Base-by-base conservation (phyloP, 2,888 invertebrate genomes). In the Halictus quadricinctus region DNA sequence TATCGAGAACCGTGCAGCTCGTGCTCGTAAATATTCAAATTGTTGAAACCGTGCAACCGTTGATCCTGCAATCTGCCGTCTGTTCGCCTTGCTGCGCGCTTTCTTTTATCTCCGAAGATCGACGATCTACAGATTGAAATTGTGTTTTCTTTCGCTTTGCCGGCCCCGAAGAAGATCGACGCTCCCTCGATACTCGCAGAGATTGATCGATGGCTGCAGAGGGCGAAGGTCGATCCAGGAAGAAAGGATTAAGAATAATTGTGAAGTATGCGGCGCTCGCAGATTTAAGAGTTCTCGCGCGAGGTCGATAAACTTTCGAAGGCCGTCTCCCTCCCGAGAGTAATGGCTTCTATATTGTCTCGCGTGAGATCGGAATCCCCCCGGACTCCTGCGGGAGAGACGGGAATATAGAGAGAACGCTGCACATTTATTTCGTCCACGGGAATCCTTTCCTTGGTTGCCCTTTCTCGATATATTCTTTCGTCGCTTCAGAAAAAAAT, bases 1-100 rank as follows among this genome's bases (percentile, higher is more conserved):
- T 91, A 91, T 91, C 90, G 91, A 90, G 54, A 91, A 90, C 84
- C 29, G 29, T 41, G 66, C n/a, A n/a, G 54, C 54, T 54, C 54
- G 54, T 10, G 54, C 54, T 54, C 54, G 54, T n/a, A 54, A 54
- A 54, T 54, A 54, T 54, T 54, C 54, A 54, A 54, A 54, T 54
- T 54, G 54, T 54, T 54, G 10, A n/a, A 54, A n/a, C n/a, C 54
- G 21, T 54, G 54, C 21, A n/a, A 3, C 21, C 21, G n/a, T 46
- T 77, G 69, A 83, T 81, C 85, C 78, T 58, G 73, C 76, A 29
- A 70, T 74, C 25, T 6, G 18, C 58, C 66, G 46, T 15, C 12
- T 41, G 46, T 25, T 43, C 13, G 36, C 36, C 36, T 36, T 36
- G 36, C 36, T 13, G 36, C 41, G 64, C 36, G 64, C 36, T 58